Evolutionary conservation across 2,888 invertebrate genomes (phyloP).

Genomic region (Hirudinaria manillensis): DNA sequence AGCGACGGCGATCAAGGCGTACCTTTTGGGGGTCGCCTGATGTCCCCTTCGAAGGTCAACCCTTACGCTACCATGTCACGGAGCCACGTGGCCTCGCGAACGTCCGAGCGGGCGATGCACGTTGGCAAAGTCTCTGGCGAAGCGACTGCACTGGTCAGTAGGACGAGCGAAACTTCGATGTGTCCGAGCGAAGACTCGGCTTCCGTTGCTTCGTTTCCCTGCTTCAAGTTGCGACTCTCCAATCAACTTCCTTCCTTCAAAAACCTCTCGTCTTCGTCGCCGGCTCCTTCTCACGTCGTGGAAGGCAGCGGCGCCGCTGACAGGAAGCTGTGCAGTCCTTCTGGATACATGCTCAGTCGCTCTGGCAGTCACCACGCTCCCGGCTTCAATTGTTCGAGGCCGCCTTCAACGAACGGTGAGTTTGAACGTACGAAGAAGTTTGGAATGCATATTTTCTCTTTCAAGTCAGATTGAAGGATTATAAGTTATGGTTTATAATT

Average conservation of each 20-base stretch:
- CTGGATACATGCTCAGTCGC: slow-evolving; percentile 15
- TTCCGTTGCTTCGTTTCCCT: slow-evolving; percentile 20
- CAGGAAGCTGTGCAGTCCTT: neutral
- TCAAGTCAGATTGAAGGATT: neutral
- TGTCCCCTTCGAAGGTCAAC: slow-evolving; percentile 19
- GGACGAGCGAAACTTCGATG: slow-evolving; percentile 21
- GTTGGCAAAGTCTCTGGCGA: neutral
- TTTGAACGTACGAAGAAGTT: neutral
- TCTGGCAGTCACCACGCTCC: slow-evolving; percentile 21
- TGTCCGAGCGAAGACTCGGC: slow-evolving; percentile 17
- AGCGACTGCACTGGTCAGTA: slow-evolving; percentile 6
- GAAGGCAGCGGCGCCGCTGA: neutral
- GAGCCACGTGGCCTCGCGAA: slow-evolving; percentile 24
- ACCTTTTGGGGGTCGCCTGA: slow-evolving; percentile 4
- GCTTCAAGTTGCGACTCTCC: slow-evolving; percentile 14
- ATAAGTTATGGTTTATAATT: no score
- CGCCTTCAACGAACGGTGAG: slow-evolving; percentile 25
- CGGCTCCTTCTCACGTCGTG: neutral
- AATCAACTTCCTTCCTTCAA: neutral
- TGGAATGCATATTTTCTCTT: neutral
- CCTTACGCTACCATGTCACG: slow-evolving; percentile 29
- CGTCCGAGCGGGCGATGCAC: neutral
- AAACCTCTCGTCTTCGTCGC: slow-evolving; percentile 11
- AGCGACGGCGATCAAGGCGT: slow-evolving; percentile 25
- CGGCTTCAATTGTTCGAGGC: slow-evolving; percentile 11